Percentiles rank a stretch among this genome's conserved stretches.
phyloP scores from a whole-genome alignment of 2,113 vertebrate species.

The Galemys pyrenaicus region DNA sequence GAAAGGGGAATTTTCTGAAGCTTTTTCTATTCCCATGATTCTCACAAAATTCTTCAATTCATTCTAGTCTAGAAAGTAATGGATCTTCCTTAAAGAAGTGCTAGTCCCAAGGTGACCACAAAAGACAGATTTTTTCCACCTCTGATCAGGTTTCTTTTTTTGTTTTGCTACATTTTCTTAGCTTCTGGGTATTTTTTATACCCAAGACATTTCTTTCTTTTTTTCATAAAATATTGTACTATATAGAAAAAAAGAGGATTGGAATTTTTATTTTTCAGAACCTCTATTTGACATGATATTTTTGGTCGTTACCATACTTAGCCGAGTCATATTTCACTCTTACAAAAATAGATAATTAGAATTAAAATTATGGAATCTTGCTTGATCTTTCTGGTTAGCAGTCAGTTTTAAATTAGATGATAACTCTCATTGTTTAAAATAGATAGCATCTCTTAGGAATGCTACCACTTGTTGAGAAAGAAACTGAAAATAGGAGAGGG shows the following conservation, averaged over 20 bases:
- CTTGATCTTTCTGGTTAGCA: conserved; percentile 17
- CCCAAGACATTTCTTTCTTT: conserved; percentile 29
- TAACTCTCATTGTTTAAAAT: conserved; percentile 10
- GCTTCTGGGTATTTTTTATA: conserved; percentile 60
- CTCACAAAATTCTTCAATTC: conserved; percentile 56
- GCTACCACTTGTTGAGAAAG: conserved; percentile 27
- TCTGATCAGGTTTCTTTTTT: conserved; percentile 21
- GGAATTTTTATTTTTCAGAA: conserved; percentile 67
- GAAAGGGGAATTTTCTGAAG: conserved; percentile 39
- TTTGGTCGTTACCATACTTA: conserved; percentile 65
- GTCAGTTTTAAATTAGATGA: conserved; percentile 41
- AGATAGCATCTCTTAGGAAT: conserved; percentile 8
- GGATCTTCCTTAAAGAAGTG: conserved; percentile 50
- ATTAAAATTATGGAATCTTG: conserved; percentile 4
- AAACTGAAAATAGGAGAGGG: neutral
- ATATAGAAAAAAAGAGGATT: neutral
- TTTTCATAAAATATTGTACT: conserved; percentile 22
- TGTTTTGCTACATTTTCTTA: conserved; percentile 45
- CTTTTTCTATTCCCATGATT: conserved; percentile 61
- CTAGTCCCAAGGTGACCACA: conserved; percentile 42
- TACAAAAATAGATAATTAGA: conserved; percentile 39
- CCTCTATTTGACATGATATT: conserved; percentile 69
- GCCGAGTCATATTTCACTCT: conserved; percentile 27
- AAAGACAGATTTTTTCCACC: conserved; percentile 16
- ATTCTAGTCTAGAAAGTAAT: conserved; percentile 65